Conservation (phyloP, 2,797 vertebrate genomes). For the Aplochiton taeniatus region DNA sequence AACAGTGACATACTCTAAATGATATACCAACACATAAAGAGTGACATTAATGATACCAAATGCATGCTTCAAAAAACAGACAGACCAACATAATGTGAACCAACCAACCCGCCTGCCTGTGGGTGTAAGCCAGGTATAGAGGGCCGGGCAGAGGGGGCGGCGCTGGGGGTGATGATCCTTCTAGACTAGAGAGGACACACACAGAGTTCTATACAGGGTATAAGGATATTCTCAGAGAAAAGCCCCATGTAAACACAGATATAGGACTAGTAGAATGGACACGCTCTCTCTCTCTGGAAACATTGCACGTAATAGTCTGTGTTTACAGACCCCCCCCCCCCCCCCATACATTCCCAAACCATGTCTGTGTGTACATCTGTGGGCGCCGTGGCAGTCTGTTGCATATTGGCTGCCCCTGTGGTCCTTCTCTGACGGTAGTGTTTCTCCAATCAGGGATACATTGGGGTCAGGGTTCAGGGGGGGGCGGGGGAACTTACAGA, state of each 20-base stretch:
- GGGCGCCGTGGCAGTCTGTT: constrained; percentile 72
- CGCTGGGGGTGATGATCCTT: constrained; percentile 66
- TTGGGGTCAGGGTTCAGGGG: too few relatives aligned
- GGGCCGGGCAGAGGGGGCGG: constrained; percentile 11
- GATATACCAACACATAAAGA: constrained; percentile 73
- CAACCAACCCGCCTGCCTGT: constrained; percentile 41
- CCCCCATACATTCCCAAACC: constrained; percentile 18
- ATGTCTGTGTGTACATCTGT: constrained; percentile 44
- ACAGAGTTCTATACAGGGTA: constrained; percentile 79
- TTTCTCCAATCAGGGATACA: too few relatives aligned
- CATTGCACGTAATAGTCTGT: constrained; percentile 42
- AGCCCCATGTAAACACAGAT: constrained; percentile 64
- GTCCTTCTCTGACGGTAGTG: constrained; percentile 49
- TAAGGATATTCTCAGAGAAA: constrained; percentile 67
- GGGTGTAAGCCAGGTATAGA: constrained; percentile 9
- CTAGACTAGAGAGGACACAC: constrained; percentile 74
- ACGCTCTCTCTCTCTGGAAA: constrained; percentile 31
- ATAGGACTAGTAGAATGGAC: constrained; percentile 54
- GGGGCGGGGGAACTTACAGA: constrained; percentile 12
- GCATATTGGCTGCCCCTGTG: constrained; percentile 72
- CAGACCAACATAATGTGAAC: constrained; percentile 68
- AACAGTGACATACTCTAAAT: constrained; percentile 71
- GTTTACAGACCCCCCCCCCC: background rate
- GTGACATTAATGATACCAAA: constrained; percentile 77
- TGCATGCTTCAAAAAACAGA: constrained; percentile 77